A percentile compares a stretch with the other conserved stretches of the same genome.
Evolutionary conservation across 2,113 vertebrate species (phyloP).

Genomic region (Helogale parvula): DNA sequence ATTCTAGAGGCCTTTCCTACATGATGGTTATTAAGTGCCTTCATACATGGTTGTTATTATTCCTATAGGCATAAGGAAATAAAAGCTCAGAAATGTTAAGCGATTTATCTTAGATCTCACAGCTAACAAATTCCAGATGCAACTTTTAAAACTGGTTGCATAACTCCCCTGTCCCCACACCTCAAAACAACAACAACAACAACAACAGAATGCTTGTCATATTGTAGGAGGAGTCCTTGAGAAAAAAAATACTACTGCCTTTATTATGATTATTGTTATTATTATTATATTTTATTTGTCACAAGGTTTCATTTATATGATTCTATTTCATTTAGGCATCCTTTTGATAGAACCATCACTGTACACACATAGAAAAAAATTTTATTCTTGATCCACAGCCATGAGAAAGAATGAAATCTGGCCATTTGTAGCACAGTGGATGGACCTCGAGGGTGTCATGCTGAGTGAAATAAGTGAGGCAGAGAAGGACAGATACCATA

Average conservation of each 20-base stretch:
- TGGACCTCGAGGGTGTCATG: too few species aligned
- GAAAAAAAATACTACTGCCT: not conserved
- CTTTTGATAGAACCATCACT: not conserved
- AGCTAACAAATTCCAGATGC: not conserved
- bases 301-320: not conserved
- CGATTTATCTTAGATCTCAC: not conserved
- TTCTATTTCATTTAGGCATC: not conserved
- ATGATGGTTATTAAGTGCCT: too few species aligned
- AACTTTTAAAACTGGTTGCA: not conserved
- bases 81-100: not conserved
- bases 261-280: not conserved
- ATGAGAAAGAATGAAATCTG: too few species aligned
- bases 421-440: too few species aligned
- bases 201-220: not conserved
- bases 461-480: too few species aligned
- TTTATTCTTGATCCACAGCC: not conserved
- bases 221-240: not conserved
- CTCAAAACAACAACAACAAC: not conserved
- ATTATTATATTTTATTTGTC: not conserved
- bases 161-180: not conserved
- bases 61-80: not conserved
- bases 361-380: constrained; percentile 8
- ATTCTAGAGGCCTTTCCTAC: not conserved
- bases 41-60: not conserved
- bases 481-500: too few species aligned